phyloP scores from a whole-genome alignment of 1,140 invertebrate species.

The Uloborus diversus region DNA sequence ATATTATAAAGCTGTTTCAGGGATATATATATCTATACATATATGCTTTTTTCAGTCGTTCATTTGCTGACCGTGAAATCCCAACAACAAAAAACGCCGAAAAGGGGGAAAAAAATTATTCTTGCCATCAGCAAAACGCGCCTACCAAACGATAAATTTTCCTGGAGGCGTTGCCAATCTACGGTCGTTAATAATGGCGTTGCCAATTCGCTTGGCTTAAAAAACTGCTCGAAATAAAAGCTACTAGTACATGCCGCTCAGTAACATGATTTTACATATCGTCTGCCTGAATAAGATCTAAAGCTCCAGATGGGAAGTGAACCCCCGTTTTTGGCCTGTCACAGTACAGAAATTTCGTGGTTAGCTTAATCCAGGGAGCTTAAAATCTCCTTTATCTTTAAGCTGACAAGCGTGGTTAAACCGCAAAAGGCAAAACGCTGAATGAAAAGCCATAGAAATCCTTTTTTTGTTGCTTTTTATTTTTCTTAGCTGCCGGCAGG shows the following conservation, averaged over 20 bases:
- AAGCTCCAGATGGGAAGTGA: too few relatives aligned
- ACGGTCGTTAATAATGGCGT: background rate
- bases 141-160: slow-evolving; percentile 8
- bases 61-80: too few relatives aligned
- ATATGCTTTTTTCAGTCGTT: too few relatives aligned
- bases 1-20: too few relatives aligned
- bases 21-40: too few relatives aligned
- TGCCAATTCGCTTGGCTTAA: background rate
- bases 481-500: background rate
- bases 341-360: slow-evolving; percentile 27
- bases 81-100: background rate
- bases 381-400: slow-evolving; percentile 36
- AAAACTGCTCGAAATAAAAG: background rate
- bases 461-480: background rate
- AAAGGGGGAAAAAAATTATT: background rate
- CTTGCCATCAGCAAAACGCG: background rate
- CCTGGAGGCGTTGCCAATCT: background rate
- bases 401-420: slow-evolving; percentile 44
- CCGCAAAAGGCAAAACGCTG: background rate
- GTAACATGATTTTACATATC: slow-evolving; percentile 11
- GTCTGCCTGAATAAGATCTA: too few relatives aligned
- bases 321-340: too few relatives aligned
- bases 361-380: slow-evolving; percentile 42
- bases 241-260: slow-evolving; percentile 22
- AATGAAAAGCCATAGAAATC: background rate